A percentile compares a stretch with the other conserved stretches of the same genome.
Evolutionary conservation across 2,797 vertebrate genomes (phyloP).

Genomic region (Danio choprae): DNA sequence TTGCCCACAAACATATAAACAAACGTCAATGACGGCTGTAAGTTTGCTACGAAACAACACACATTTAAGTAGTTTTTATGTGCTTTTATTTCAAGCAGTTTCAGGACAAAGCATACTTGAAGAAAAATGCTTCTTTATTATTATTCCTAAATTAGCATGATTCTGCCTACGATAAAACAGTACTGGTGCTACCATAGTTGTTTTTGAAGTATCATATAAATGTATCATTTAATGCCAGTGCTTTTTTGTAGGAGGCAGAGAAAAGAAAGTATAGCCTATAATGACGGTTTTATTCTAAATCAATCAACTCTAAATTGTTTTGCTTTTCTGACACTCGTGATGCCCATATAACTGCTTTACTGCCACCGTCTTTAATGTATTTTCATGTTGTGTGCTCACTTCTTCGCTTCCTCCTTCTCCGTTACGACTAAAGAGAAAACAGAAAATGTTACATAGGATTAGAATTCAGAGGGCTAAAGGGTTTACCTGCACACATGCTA

Average conservation of each 20-base stretch:
- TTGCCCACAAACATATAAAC: constrained; percentile 3
- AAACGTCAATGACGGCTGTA: not conserved
- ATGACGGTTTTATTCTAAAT: not conserved
- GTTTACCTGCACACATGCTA: constrained; percentile 7
- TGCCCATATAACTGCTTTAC: not conserved
- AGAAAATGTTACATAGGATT: constrained; percentile 41
- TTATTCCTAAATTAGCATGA: not conserved
- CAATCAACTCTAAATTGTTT: not conserved
- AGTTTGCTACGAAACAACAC: not conserved
- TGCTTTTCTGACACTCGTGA: not conserved
- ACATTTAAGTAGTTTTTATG: not conserved
- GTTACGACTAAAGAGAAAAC: constrained; percentile 64
- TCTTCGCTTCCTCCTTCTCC: constrained; percentile 72
- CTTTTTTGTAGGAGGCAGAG: not conserved
- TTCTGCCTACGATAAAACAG: not conserved
- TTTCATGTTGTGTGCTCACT: constrained; percentile 69
- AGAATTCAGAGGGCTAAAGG: constrained; percentile 10
- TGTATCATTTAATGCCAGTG: no score
- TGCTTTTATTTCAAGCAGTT: constrained; percentile 33
- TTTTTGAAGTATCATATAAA: not conserved
- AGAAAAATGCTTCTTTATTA: not conserved
- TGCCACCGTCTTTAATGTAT: constrained; percentile 47
- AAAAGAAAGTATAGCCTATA: not conserved
- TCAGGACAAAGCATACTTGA: not conserved
- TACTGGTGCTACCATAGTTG: not conserved